Evolutionary conservation across 2,797 vertebrate genomes (phyloP), one percentile per base, ranked within the genome.

Genomic region (Poeciliopsis infans): DNA sequence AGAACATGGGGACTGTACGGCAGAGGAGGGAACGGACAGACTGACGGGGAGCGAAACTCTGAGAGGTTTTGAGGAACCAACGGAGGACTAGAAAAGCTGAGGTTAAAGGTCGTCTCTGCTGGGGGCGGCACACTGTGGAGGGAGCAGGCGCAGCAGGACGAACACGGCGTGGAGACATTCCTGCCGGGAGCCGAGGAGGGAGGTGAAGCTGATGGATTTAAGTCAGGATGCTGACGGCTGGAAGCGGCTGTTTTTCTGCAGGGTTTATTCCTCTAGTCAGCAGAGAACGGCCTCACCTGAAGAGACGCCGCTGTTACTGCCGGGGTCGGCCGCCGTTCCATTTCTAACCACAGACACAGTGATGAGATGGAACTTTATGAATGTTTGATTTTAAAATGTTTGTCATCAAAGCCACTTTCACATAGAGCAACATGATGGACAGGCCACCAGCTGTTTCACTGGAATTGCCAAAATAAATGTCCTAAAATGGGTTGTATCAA

Each of bases 51-150:
- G 28, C 31, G 8, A 28, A 31, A 28, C 43, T 10, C 15, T n/a
- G 45, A 49, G 70, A 72, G 45, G 70, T 47, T 28, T 28, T 18
- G 72, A 53, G 46, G 33, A 31, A 49, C 74, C 84, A 3, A 41
- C 4, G 5, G 88, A 88, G 78, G 71, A 61, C 47, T 25, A 83
- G 82, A 86, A 86, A 87, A 77, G 84, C 71, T 72, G 66, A 82
- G 84, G 88, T 85, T 18, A 84, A 87, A 88, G 83, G 83, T 81
- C 66, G 77, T 33, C 33, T 82, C 76, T 41, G 23, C 71, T 0
- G 18, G 61, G 77, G 68, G 15, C 46, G 81, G 69, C 39, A 51
- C 76, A 75, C 74, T 75, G 76, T 43, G 68, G 83, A 55, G 79
- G 73, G 72, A 83, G 31, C 31, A 31, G 31, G 31, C 59, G 5